These are phyloP conservation scores for Agrochola litura DNA, from an alignment of 2,888 invertebrate genomes.

Conservation along the genomic window DNA sequence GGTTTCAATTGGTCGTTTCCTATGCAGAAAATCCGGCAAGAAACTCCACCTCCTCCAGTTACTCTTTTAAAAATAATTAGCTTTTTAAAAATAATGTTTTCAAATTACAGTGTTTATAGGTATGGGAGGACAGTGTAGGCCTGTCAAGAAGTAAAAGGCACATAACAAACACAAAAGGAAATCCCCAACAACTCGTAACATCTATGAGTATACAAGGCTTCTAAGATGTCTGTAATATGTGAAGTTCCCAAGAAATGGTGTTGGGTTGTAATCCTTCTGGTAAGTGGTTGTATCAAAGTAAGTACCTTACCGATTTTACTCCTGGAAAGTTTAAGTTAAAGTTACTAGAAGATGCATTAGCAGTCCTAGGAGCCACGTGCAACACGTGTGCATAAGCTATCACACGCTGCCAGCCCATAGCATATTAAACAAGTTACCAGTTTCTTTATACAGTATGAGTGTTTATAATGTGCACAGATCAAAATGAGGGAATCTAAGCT, in stretches of 20 bases:
- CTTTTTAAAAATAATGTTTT: not conserved
- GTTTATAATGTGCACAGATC: too few species aligned
- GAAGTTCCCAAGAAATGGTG: not conserved
- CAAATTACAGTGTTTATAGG: not conserved
- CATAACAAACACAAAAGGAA: not conserved
- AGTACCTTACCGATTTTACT: not conserved
- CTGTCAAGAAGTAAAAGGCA: not conserved
- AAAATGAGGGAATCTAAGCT: too few species aligned
- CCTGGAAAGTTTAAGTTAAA: slow-evolving; percentile 16
- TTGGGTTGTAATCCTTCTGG: not conserved
- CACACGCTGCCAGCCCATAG: slow-evolving; percentile 13
- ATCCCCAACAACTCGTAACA: not conserved
- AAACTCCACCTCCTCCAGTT: not conserved
- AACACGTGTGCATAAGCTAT: slow-evolving; percentile 49
- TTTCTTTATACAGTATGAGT: not conserved
- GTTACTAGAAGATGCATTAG: slow-evolving; percentile 46
- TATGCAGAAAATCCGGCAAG: not conserved
- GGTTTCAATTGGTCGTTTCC: not conserved
- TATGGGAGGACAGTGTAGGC: not conserved
- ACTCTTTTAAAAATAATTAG: not conserved
- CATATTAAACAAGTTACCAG: slow-evolving; percentile 36
- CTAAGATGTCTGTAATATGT: not conserved
- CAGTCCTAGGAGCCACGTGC: slow-evolving; percentile 36
- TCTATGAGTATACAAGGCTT: not conserved
- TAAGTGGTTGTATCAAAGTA: not conserved